A percentile compares a stretch with the other conserved stretches of the same genome.
Conservation (phyloP, 1,140 invertebrate genomes). For the Galendromus occidentalis region DNA sequence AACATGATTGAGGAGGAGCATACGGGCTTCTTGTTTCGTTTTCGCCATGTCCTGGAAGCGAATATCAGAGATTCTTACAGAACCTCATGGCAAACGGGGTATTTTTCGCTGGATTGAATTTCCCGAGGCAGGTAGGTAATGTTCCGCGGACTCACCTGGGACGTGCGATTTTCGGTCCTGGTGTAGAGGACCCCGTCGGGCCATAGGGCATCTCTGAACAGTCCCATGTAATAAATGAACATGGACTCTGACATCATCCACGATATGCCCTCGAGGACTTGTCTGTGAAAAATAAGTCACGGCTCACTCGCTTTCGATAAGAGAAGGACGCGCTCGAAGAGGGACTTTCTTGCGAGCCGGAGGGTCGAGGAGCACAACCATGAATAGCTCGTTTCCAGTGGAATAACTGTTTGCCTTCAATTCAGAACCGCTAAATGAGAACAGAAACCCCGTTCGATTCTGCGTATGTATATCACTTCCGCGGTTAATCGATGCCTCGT, state of each 20-base stretch:
- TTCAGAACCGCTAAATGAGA: too few relatives aligned
- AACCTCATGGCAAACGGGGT: neutral
- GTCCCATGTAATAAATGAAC: slow-evolving; percentile 63
- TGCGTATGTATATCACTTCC: too few relatives aligned
- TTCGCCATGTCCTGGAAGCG: slow-evolving; percentile 23
- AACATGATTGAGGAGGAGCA: slow-evolving; percentile 47
- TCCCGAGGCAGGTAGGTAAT: neutral
- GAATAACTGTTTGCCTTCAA: too few relatives aligned
- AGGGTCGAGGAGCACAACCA: slow-evolving; percentile 11
- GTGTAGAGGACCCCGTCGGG: slow-evolving; percentile 44
- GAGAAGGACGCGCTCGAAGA: neutral
- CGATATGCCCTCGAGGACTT: slow-evolving; percentile 62
- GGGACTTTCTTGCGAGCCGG: neutral
- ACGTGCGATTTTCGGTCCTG: neutral
- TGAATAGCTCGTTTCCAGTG: too few relatives aligned
- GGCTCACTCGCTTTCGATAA: too few relatives aligned
- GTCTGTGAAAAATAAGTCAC: too few relatives aligned
- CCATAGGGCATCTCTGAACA: slow-evolving; percentile 68
- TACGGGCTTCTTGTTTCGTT: slow-evolving; percentile 34
- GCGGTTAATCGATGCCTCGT: too few relatives aligned
- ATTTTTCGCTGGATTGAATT: neutral
- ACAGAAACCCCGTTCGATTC: too few relatives aligned
- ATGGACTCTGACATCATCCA: slow-evolving; percentile 73
- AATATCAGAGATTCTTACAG: neutral
- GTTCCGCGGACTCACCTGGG: neutral